These are phyloP conservation scores for Brotula barbata DNA, from an alignment of 2,797 vertebrate species.

Conservation along the genomic window DNA sequence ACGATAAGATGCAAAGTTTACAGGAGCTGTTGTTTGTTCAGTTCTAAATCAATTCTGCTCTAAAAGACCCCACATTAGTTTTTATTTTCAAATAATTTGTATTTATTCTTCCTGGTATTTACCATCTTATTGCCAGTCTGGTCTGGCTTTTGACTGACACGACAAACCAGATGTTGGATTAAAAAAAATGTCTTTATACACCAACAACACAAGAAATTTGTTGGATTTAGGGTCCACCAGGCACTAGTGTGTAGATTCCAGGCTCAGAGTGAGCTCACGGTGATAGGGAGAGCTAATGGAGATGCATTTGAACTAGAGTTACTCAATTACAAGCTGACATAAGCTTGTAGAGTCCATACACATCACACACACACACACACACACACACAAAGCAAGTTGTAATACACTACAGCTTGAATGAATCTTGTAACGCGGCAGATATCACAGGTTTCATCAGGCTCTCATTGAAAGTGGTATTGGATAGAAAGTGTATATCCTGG, in stretches of 20 bases:
- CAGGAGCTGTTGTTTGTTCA: no score
- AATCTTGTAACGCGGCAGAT: slow-evolving; percentile 55
- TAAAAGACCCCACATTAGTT: no score
- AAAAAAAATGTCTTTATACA: no score
- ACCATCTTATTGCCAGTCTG: no score
- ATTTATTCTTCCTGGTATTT: no score
- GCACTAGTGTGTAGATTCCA: slow-evolving; percentile 21
- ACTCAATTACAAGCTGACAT: slow-evolving; percentile 72
- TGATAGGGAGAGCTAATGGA: slow-evolving; percentile 66
- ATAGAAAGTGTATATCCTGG: slow-evolving; percentile 47
- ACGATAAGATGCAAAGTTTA: no score
- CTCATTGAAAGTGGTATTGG: slow-evolving; percentile 55
- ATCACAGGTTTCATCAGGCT: slow-evolving; percentile 62
- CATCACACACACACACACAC: slow-evolving; percentile 34
- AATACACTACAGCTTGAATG: slow-evolving; percentile 49
- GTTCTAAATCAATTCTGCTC: no score
- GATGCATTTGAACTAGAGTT: slow-evolving; percentile 64
- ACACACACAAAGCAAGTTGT: slow-evolving; percentile 20
- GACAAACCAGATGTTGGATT: no score
- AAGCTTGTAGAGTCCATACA: slow-evolving; percentile 39
- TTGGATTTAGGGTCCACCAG: slow-evolving; percentile 12
- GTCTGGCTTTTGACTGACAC: no score
- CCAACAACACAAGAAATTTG: no score
- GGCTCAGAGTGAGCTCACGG: slow-evolving; percentile 37
- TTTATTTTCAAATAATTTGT: no score